These are phyloP conservation scores for Steatocranus sp. DNA, from an alignment of 2,797 vertebrate species.

Conservation along the genomic window DNA sequence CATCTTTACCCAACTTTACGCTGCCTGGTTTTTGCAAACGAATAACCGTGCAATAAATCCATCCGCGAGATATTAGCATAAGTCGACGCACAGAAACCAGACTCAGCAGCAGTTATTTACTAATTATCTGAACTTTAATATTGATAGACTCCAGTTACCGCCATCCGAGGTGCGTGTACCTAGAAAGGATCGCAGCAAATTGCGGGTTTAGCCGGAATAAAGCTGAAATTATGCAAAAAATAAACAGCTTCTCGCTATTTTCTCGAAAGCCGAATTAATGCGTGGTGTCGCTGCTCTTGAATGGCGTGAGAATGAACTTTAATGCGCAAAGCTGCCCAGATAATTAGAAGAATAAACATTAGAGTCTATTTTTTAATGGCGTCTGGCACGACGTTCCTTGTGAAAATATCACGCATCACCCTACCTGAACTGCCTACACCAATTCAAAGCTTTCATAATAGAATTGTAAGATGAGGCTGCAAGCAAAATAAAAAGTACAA, in stretches of 20 bases:
- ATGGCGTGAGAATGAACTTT: accelerated
- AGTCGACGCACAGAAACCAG: neutral
- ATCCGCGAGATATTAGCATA: accelerated
- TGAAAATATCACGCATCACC: constrained; percentile 63
- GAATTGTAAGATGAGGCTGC: neutral
- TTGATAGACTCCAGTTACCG: neutral
- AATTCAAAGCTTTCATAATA: neutral
- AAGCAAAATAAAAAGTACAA: neutral
- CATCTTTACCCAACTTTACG: neutral
- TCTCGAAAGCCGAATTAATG: neutral
- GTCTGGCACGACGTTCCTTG: constrained; percentile 5
- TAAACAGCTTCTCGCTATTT: accelerated
- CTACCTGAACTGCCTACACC: neutral
- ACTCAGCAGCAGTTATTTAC: neutral
- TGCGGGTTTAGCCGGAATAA: neutral
- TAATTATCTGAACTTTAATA: constrained; percentile 7
- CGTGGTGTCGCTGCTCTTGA: accelerated
- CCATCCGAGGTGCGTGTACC: neutral
- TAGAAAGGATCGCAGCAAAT: neutral
- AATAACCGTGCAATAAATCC: accelerated
- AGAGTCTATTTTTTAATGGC: neutral
- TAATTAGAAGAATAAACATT: neutral
- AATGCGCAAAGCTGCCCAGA: too few species aligned
- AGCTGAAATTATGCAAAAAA: neutral
- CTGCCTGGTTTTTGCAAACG: accelerated